Conservation (phyloP, 2,113 vertebrate genomes). For the Caranx melampygus region DNA sequence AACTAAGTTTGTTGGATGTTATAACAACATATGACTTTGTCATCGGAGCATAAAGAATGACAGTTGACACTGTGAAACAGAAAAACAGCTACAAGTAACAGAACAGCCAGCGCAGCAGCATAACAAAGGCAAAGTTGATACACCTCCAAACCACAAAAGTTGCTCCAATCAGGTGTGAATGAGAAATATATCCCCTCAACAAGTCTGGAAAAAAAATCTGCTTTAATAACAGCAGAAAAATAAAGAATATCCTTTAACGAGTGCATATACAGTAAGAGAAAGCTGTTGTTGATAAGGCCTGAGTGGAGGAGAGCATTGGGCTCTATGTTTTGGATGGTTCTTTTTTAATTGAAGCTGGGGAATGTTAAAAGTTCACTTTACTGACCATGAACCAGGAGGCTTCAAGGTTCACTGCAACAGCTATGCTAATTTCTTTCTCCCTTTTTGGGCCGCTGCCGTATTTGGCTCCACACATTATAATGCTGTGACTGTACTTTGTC, state of each 20-base stretch:
- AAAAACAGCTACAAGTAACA: background rate
- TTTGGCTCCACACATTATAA: conserved; percentile 24
- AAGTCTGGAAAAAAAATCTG: no score
- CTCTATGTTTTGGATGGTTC: background rate
- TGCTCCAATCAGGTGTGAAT: background rate
- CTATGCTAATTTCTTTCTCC: conserved; percentile 30
- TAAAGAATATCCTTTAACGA: background rate
- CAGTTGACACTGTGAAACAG: background rate
- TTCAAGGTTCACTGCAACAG: conserved; percentile 20
- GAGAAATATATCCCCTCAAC: no score
- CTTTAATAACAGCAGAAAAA: background rate
- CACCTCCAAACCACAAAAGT: background rate
- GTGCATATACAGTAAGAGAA: background rate
- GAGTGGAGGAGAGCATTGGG: background rate
- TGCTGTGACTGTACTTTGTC: conserved; percentile 30
- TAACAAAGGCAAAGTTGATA: background rate
- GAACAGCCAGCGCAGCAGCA: background rate
- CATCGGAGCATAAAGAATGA: background rate
- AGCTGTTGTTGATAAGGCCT: no score
- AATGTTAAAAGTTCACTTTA: conserved; percentile 1
- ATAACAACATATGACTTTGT: no score
- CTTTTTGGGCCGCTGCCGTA: background rate
- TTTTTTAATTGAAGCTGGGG: conserved; percentile 5
- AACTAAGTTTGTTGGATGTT: no score
- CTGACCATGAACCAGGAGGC: background rate